Evolutionary conservation across 2,113 vertebrate genomes (phyloP), one percentile per base, ranked within the genome.

Genomic region (Oceanites oceanicus): DNA sequence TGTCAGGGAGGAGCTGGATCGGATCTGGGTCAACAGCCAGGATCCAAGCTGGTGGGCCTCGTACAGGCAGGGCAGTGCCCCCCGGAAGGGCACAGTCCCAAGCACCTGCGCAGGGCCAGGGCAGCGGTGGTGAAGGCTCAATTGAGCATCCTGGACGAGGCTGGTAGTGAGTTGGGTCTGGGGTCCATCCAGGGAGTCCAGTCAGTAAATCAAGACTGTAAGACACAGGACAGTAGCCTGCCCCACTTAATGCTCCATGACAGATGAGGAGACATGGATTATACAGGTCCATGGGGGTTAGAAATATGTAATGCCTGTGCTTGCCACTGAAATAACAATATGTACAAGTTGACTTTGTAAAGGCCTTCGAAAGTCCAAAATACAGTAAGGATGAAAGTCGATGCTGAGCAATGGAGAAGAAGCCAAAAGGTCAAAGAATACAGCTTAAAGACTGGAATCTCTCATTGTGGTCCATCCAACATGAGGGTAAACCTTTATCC

Each of bases 11-110:
- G 18, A 65, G 2, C 32, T 49, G 16, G 27, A 44, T 7, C 11
- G 10, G 14, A 44, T 56, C 16, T 47, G 25, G 14, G 49, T 7
- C 38, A 72, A 61, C 0, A 78, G 7, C 2, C 1, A 8, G 23
- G 22, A 73, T 36, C 16, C 13, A 9, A 58, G 27, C 2, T 61
- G 11, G 4, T 23, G 4, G 30, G 36, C 6, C 6, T 71, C 4
- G 4, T 0, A 0, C 6, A 55, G 11, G 7, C 30, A 77, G 7
- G n/a, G 4, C 40, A 84, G 38, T 50, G 12, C 0, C 8, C 1
- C 9, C 2, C 5, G 1, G 9, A 4, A 58, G 4, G 36, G 3
- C 2, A 4, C 53, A 59, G 23, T n/a, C 17, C 52, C 40, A 70
- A 87, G 12, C 20, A 78, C 12, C 15, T 61, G 45, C 1, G 3